These are phyloP conservation scores for Unio delphinus DNA, from an alignment of 2,888 invertebrate species.

Conservation along the genomic window DNA sequence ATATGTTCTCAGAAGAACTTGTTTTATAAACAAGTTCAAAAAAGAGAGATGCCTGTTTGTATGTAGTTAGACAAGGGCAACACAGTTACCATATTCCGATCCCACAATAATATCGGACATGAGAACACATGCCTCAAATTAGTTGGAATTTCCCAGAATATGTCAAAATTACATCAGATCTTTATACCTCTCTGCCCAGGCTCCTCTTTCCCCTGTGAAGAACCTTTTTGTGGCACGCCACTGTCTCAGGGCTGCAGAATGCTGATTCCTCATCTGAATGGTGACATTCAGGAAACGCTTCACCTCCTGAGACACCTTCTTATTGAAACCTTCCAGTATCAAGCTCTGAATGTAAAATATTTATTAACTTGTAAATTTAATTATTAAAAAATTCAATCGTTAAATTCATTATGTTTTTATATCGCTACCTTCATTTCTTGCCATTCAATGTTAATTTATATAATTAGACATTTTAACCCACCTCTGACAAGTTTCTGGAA, in stretches of 20 bases:
- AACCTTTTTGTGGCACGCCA: conserved; percentile 76
- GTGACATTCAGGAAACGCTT: conserved; percentile 74
- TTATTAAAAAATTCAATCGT: too few species aligned
- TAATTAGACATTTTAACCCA: too few species aligned
- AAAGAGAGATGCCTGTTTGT: neutral
- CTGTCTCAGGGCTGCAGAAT: conserved; percentile 73
- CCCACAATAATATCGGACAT: neutral
- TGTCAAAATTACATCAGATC: too few species aligned
- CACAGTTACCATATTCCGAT: neutral
- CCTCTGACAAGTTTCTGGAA: too few species aligned
- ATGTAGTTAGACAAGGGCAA: neutral
- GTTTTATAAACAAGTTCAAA: neutral
- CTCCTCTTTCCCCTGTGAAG: conserved; percentile 73
- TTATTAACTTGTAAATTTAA: neutral
- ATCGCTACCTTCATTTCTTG: too few species aligned
- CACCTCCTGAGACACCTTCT: conserved; percentile 74
- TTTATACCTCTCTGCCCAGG: conserved; percentile 61
- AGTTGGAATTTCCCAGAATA: too few species aligned
- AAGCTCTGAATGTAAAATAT: conserved; percentile 71
- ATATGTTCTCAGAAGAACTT: too few species aligned
- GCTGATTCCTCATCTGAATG: conserved; percentile 74
- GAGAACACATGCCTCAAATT: too few species aligned
- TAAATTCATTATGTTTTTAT: too few species aligned
- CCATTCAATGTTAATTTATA: too few species aligned
- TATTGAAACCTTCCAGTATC: conserved; percentile 74